These are phyloP conservation scores for Drosophila sp. DNA, from an alignment of 1,140 invertebrate species.

Conservation along the genomic window DNA sequence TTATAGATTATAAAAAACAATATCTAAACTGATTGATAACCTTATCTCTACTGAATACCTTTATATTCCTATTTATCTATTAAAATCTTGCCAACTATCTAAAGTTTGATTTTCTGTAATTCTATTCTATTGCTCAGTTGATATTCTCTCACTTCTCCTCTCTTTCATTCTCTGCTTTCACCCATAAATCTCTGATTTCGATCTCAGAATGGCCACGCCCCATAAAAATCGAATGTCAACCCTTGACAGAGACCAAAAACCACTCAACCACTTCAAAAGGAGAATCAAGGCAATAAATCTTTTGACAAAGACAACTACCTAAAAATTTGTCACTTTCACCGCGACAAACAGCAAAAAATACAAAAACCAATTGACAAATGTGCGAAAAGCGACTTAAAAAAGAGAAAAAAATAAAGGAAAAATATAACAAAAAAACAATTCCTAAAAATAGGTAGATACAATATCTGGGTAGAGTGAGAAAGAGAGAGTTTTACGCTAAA, in stretches of 20 bases:
- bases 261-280: conserved; percentile 72
- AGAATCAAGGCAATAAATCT: conserved; percentile 60
- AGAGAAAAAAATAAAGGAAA: conserved; percentile 29
- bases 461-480: conserved; percentile 35
- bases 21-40: no score
- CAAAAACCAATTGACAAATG: conserved; percentile 64
- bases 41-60: no score
- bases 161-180: conserved; percentile 6
- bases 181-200: conserved; percentile 57
- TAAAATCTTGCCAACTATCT: background rate
- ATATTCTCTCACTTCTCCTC: background rate
- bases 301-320: conserved; percentile 40
- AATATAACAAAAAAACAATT: conserved; percentile 38
- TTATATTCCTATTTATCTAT: no score
- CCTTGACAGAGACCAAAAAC: conserved; percentile 51
- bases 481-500: conserved; percentile 73
- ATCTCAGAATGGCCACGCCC: conserved; percentile 56
- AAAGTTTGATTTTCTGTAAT: background rate
- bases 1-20: no score
- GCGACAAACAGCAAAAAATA: conserved; percentile 21
- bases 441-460: conserved; percentile 16
- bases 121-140: background rate
- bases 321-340: conserved; percentile 73
- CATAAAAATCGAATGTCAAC: conserved; percentile 39
- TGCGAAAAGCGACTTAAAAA: conserved; percentile 43